phyloP scores from a whole-genome alignment of 2,888 invertebrate genomes.

The Venustoraphidia nigricollis region DNA sequence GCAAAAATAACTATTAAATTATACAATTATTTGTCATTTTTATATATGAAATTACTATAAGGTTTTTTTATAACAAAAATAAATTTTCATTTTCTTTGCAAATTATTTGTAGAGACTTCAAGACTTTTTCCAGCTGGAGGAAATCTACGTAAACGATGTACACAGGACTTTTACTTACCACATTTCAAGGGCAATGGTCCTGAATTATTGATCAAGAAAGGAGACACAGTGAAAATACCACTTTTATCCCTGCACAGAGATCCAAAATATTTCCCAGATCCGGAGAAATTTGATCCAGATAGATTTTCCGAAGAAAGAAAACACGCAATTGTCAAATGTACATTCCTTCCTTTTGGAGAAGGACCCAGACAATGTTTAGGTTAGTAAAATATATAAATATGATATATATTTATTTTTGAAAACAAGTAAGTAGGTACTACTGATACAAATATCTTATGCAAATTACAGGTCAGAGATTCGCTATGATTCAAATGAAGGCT shows the following conservation, averaged over 20 bases:
- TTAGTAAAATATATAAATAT: slow-evolving; percentile 4
- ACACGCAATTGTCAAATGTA: slow-evolving; percentile 14
- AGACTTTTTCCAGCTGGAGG: slow-evolving; percentile 18
- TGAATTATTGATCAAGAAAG: slow-evolving; percentile 14
- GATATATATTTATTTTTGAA: too few relatives aligned
- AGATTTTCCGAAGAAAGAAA: slow-evolving; percentile 17
- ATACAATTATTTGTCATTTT: too few relatives aligned
- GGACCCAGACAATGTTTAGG: slow-evolving; percentile 20
- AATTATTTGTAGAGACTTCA: slow-evolving; percentile 17
- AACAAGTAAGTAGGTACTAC: too few relatives aligned
- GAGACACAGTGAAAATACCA: slow-evolving; percentile 14
- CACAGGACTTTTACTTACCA: slow-evolving; percentile 13
- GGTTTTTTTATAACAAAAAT: too few relatives aligned
- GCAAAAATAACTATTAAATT: too few relatives aligned
- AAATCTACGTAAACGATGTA: slow-evolving; percentile 12
- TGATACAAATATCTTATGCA: too few relatives aligned
- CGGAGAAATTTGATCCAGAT: slow-evolving; percentile 14
- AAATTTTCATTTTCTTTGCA: too few relatives aligned
- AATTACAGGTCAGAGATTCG: too few relatives aligned
- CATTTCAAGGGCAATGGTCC: slow-evolving; percentile 13
- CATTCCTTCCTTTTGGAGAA: slow-evolving; percentile 19
- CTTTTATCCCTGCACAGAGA: slow-evolving; percentile 17
- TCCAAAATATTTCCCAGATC: slow-evolving; percentile 12
- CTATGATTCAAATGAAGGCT: too few relatives aligned
- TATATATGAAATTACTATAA: too few relatives aligned